Percentiles rank a stretch among this genome's conserved stretches.
Conservation (phyloP, 53 echinoderm and acorn worm genomes). For the Holothuria scabra region DNA sequence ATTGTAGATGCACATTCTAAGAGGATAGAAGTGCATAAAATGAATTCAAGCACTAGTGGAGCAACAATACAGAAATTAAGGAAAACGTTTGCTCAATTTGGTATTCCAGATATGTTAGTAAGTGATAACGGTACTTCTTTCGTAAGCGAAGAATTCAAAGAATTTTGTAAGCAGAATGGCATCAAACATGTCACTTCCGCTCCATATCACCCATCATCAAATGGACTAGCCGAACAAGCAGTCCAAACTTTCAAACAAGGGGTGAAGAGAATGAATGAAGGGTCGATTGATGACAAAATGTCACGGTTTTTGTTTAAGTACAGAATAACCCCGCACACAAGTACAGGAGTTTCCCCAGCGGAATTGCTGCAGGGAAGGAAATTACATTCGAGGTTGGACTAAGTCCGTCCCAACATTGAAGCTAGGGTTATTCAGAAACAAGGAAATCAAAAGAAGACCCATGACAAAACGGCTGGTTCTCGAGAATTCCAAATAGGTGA, state of each 20-base stretch:
- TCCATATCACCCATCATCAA: conserved; percentile 2
- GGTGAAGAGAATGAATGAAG: neutral
- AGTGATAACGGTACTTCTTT: conserved; percentile 4
- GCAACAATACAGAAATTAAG: neutral
- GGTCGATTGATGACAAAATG: neutral
- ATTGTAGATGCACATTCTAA: conserved; percentile 34
- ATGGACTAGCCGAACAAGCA: conserved; percentile 10
- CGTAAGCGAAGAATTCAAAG: neutral
- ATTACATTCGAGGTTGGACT: conserved; percentile 3
- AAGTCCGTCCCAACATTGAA: neutral
- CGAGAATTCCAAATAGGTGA: too few species aligned
- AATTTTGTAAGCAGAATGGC: neutral
- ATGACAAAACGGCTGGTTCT: too few species aligned
- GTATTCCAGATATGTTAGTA: neutral
- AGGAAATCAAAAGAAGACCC: too few species aligned
- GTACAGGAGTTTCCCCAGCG: neutral
- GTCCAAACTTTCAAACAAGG: conserved; percentile 39
- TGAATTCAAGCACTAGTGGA: neutral
- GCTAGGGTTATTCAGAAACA: too few species aligned
- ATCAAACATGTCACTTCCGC: conserved; percentile 10
- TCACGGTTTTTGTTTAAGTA: conserved; percentile 1
- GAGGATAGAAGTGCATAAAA: neutral
- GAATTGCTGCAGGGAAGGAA: neutral
- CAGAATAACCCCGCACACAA: neutral
- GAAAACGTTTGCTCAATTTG: neutral